Evolutionary conservation across 2,888 invertebrate genomes (phyloP).

Genomic region (Sesia apiformis): DNA sequence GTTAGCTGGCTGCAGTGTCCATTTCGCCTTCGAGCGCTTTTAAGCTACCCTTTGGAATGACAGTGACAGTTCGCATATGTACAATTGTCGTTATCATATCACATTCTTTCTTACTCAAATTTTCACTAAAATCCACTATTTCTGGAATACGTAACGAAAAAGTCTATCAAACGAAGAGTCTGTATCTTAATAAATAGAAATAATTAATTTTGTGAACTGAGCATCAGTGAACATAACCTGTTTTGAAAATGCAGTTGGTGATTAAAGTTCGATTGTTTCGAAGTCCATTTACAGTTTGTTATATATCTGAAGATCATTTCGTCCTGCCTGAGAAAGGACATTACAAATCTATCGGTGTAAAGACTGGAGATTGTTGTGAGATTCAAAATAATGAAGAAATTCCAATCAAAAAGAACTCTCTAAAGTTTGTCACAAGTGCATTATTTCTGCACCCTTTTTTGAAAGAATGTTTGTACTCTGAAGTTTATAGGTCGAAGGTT

Average conservation of each 20-base stretch:
- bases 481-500: slow-evolving; percentile 42
- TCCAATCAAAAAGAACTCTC: slow-evolving; percentile 16
- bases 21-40: too few species aligned
- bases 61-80: too few species aligned
- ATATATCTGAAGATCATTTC: slow-evolving; percentile 19
- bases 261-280: slow-evolving; percentile 25
- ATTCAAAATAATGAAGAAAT: slow-evolving; percentile 15
- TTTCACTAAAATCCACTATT: too few species aligned
- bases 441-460: slow-evolving; percentile 50
- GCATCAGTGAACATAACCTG: too few species aligned
- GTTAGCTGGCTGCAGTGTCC: too few species aligned
- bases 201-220: too few species aligned
- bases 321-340: slow-evolving; percentile 30
- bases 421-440: slow-evolving; percentile 33
- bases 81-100: too few species aligned
- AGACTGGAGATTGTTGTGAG: slow-evolving; percentile 26
- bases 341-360: slow-evolving; percentile 39
- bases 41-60: too few species aligned
- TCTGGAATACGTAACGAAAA: too few species aligned
- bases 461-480: slow-evolving; percentile 42
- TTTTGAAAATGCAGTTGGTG: slow-evolving; percentile 38
- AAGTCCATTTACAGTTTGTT: background rate
- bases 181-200: too few species aligned
- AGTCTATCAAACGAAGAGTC: too few species aligned
- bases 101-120: too few species aligned